Evolutionary conservation across 2,888 invertebrate genomes (phyloP).

Genomic region (Galerucella nymphaeae): DNA sequence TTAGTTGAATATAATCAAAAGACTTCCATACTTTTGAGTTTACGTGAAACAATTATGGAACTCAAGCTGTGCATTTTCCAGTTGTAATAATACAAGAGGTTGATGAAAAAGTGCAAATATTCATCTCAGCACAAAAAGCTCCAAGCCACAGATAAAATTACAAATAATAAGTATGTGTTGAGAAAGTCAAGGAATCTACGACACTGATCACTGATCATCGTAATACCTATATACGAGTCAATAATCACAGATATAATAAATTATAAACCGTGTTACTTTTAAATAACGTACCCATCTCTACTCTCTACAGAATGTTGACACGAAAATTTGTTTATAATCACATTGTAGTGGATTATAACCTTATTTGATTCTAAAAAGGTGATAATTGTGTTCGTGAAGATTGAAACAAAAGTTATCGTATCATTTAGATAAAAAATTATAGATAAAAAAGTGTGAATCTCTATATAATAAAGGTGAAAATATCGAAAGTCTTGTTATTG

Average conservation of each 20-base stretch:
- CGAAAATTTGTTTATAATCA: neutral
- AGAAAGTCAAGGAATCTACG: too few species aligned
- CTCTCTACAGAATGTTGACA: conserved; percentile 1
- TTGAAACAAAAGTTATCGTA: neutral
- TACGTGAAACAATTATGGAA: too few species aligned
- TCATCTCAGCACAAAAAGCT: too few species aligned
- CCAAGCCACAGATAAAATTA: too few species aligned
- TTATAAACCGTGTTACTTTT: neutral
- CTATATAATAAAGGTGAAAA: neutral
- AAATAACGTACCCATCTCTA: neutral
- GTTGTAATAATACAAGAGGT: too few species aligned
- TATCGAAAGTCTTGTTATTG: neutral
- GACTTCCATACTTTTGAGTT: too few species aligned
- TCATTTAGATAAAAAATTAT: neutral
- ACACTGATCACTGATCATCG: too few species aligned
- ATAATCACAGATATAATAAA: neutral
- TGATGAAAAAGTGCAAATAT: too few species aligned
- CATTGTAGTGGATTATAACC: neutral
- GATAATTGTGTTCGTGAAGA: neutral
- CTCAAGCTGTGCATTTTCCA: too few species aligned
- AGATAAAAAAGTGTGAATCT: neutral
- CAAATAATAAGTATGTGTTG: too few species aligned
- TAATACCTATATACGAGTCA: too few species aligned
- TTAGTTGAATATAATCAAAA: too few species aligned
- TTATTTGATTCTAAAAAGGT: neutral